A percentile compares a stretch with the other conserved stretches of the same genome.
phyloP scores from a whole-genome alignment of 1,140 invertebrate genomes.

The Argopecten irradians region DNA sequence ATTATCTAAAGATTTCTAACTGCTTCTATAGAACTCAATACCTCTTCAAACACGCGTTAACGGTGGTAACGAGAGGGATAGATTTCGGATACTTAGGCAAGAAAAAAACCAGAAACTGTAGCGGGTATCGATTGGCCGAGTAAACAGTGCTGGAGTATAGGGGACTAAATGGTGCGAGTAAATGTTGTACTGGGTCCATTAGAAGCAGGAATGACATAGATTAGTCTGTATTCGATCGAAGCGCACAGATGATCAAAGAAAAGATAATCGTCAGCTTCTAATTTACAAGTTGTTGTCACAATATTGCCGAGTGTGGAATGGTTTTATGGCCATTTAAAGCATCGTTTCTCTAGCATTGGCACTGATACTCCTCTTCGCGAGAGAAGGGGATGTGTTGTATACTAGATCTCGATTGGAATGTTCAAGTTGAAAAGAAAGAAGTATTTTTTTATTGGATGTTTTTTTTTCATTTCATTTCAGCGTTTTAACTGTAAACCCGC shows the following conservation, averaged over 20 bases:
- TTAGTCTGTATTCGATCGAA: constrained; percentile 37
- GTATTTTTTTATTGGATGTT: neutral
- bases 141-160: constrained; percentile 31
- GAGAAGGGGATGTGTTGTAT: neutral
- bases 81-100: constrained; percentile 9
- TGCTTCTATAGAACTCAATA: constrained; percentile 22
- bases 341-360: neutral
- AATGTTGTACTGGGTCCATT: constrained; percentile 39
- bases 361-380: neutral
- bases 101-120: neutral
- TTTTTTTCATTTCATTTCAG: neutral
- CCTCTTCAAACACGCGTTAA: constrained; percentile 20
- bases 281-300: constrained; percentile 27
- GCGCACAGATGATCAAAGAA: constrained; percentile 42
- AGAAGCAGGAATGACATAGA: constrained; percentile 26
- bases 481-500: neutral
- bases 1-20: constrained; percentile 19
- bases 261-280: constrained; percentile 19
- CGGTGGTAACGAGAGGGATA: constrained; percentile 5
- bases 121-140: constrained; percentile 26
- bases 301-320: constrained; percentile 16
- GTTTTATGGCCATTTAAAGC: constrained; percentile 21
- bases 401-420: neutral
- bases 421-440: neutral
- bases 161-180: constrained; percentile 39